These are phyloP conservation scores for Pissodes strobi DNA, from an alignment of 1,140 invertebrate genomes.

Conservation along the genomic window DNA sequence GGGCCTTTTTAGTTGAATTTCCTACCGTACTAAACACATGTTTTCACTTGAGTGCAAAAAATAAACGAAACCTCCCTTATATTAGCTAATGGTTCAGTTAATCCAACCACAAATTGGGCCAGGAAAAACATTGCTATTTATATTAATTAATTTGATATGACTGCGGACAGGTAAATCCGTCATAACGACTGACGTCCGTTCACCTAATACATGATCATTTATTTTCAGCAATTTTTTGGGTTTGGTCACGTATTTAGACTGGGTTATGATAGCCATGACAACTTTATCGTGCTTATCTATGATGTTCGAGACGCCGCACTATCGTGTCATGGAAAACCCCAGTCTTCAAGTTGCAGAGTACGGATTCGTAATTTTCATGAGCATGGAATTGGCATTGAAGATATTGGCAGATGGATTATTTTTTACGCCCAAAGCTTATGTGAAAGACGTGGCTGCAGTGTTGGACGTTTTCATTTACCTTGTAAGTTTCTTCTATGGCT, in stretches of 20 bases:
- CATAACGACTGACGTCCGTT: too few species aligned
- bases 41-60: too few species aligned
- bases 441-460: constrained; percentile 95
- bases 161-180: too few species aligned
- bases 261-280: constrained; percentile 99
- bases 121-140: too few species aligned
- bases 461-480: constrained; percentile 97
- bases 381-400: constrained; percentile 92
- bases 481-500: constrained; percentile 62
- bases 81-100: too few species aligned
- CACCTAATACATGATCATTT: too few species aligned
- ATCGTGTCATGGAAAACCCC: constrained; percentile 84
- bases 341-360: constrained; percentile 95
- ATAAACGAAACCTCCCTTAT: too few species aligned
- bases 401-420: constrained; percentile 97
- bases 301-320: constrained; percentile 96
- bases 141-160: too few species aligned
- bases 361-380: constrained; percentile 98
- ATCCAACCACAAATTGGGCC: too few species aligned
- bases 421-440: constrained; percentile 98
- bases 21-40: too few species aligned
- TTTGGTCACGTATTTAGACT: constrained; percentile 97
- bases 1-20: too few species aligned
- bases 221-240: constrained; percentile 90
- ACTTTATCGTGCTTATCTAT: constrained; percentile 97